phyloP scores from a whole-genome alignment of 2,888 invertebrate species.

The Caradrina kadenii region DNA sequence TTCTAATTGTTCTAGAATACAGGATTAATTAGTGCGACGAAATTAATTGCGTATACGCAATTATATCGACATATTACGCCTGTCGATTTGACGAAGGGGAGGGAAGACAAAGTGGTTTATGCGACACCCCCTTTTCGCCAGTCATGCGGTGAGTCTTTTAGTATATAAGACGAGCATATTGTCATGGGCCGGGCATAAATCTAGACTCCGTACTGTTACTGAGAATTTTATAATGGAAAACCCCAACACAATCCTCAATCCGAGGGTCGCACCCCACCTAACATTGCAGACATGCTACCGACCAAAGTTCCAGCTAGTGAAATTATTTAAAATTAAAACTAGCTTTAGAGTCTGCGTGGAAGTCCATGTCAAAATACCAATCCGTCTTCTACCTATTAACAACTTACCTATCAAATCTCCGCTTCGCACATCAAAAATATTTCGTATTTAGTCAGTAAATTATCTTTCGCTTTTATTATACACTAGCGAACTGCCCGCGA shows the following conservation, averaged over 20 bases:
- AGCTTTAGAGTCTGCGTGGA: background rate
- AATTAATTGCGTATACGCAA: background rate
- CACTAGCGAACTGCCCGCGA: too few species aligned
- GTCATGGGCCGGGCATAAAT: slow-evolving; percentile 5
- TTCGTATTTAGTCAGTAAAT: too few species aligned
- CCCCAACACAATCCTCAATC: background rate
- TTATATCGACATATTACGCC: background rate
- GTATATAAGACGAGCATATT: slow-evolving; percentile 11
- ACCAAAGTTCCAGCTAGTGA: too few species aligned
- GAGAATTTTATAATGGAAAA: slow-evolving; percentile 21
- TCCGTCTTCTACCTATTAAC: too few species aligned
- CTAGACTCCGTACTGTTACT: slow-evolving; percentile 16
- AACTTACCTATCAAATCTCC: too few species aligned
- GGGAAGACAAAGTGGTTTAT: background rate
- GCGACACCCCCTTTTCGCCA: too few species aligned
- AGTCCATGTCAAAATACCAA: background rate
- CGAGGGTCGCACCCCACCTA: slow-evolving; percentile 14
- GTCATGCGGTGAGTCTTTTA: background rate
- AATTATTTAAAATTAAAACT: background rate
- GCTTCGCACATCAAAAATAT: too few species aligned
- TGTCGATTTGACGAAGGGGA: background rate
- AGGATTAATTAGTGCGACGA: background rate
- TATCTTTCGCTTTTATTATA: too few species aligned
- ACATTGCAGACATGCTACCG: background rate
- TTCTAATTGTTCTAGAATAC: slow-evolving; percentile 1